Evolutionary conservation across 2,888 invertebrate genomes (phyloP).

Genomic region (Tinea trinotella): DNA sequence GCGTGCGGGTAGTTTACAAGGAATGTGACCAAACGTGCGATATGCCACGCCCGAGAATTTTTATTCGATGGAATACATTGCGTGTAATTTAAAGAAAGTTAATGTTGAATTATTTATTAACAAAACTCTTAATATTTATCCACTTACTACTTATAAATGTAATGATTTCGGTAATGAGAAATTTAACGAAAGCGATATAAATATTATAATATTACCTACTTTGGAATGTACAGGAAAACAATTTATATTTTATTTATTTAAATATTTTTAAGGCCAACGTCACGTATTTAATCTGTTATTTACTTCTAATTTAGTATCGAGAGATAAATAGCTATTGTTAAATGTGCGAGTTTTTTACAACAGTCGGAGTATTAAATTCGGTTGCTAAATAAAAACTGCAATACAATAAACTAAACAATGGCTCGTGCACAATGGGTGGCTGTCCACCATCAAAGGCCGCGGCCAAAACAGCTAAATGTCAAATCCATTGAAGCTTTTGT

Average conservation of each 20-base stretch:
- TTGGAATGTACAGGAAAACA: too few species aligned
- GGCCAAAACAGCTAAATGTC: slow-evolving; percentile 17
- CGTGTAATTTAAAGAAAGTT: slow-evolving; percentile 4
- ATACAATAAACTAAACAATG: slow-evolving; percentile 16
- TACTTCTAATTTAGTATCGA: too few species aligned
- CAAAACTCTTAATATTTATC: too few species aligned
- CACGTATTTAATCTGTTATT: too few species aligned
- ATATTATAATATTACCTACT: too few species aligned
- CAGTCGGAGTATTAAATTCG: neutral
- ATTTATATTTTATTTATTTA: too few species aligned
- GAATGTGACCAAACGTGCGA: slow-evolving; percentile 59
- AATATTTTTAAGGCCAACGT: too few species aligned
- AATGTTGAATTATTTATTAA: neutral
- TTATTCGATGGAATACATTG: slow-evolving; percentile 1
- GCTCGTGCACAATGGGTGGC: neutral
- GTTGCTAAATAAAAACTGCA: slow-evolving; percentile 15
- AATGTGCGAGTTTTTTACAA: neutral
- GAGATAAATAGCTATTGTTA: slow-evolving; percentile 8
- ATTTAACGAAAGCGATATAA: too few species aligned
- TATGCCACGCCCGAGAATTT: slow-evolving; percentile 43
- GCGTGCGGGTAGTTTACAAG: slow-evolving; percentile 43
- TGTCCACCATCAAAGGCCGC: slow-evolving; percentile 10
- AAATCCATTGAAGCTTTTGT: slow-evolving; percentile 13
- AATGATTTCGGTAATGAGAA: too few species aligned
- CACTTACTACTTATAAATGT: too few species aligned